These are phyloP conservation scores for Portevinia maculata DNA, from an alignment of 2,888 invertebrate genomes.

Conservation along the genomic window DNA sequence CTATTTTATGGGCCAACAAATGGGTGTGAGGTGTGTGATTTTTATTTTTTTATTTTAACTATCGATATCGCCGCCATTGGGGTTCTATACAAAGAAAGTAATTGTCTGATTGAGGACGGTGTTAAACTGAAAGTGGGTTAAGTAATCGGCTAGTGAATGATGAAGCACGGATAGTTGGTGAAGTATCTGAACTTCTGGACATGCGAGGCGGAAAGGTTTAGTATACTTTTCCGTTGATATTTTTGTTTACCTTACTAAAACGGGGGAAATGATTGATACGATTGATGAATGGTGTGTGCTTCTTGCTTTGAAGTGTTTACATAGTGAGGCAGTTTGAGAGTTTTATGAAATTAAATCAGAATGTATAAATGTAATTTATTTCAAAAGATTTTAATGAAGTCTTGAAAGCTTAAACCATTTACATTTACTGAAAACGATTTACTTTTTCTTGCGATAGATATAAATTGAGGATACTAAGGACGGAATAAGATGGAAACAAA, in stretches of 20 bases:
- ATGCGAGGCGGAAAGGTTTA: slow-evolving; percentile 28
- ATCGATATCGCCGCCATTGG: neutral
- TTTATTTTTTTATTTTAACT: neutral
- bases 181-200: slow-evolving; percentile 18
- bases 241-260: slow-evolving; percentile 3
- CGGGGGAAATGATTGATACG: too few relatives aligned
- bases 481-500: too few relatives aligned
- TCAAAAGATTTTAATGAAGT: too few relatives aligned
- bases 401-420: too few relatives aligned
- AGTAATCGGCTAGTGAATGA: slow-evolving; percentile 20
- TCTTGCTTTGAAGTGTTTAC: too few relatives aligned
- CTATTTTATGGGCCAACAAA: slow-evolving; percentile 53
- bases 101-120: neutral
- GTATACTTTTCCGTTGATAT: slow-evolving; percentile 20
- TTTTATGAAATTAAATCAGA: too few relatives aligned
- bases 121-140: slow-evolving; percentile 46
- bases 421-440: too few relatives aligned
- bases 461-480: too few relatives aligned
- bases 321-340: too few relatives aligned
- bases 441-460: too few relatives aligned
- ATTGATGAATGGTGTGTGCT: too few relatives aligned
- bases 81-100: neutral
- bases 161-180: slow-evolving; percentile 8
- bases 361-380: too few relatives aligned
- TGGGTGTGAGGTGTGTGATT: slow-evolving; percentile 33